phyloP scores from a whole-genome alignment of 2,888 invertebrate genomes.

The Iphiclides podalirius region DNA sequence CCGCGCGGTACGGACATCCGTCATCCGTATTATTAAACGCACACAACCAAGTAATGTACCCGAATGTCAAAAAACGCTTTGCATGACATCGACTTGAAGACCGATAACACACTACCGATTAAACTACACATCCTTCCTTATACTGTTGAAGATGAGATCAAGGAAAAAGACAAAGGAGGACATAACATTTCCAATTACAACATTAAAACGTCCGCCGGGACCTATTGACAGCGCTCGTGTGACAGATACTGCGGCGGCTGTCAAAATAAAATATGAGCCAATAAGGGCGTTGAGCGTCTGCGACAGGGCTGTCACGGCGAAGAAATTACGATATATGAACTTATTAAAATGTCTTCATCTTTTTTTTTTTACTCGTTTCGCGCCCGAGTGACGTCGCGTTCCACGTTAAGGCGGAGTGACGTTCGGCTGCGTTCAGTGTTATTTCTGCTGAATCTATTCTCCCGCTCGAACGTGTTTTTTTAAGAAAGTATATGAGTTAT shows the following conservation, averaged over 20 bases:
- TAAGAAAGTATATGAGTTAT: background rate
- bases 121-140: background rate
- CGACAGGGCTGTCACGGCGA: constrained; percentile 58
- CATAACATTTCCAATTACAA: background rate
- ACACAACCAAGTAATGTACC: no score
- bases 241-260: constrained; percentile 53
- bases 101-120: no score
- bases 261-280: constrained; percentile 78
- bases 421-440: constrained; percentile 33
- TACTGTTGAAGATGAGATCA: background rate
- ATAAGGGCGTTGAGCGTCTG: constrained; percentile 66
- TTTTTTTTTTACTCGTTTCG: constrained; percentile 61
- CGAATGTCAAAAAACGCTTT: no score
- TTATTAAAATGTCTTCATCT: constrained; percentile 71
- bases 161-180: background rate
- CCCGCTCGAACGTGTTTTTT: background rate
- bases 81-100: background rate
- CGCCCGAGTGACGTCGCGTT: constrained; percentile 59
- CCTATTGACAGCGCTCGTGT: constrained; percentile 48
- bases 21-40: no score
- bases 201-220: constrained; percentile 8
- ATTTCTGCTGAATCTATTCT: constrained; percentile 25
- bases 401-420: constrained; percentile 47
- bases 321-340: constrained; percentile 70
- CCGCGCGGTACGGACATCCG: no score